Conservation (phyloP, 2,113 vertebrate species). For the Neodon shergylaensis region DNA sequence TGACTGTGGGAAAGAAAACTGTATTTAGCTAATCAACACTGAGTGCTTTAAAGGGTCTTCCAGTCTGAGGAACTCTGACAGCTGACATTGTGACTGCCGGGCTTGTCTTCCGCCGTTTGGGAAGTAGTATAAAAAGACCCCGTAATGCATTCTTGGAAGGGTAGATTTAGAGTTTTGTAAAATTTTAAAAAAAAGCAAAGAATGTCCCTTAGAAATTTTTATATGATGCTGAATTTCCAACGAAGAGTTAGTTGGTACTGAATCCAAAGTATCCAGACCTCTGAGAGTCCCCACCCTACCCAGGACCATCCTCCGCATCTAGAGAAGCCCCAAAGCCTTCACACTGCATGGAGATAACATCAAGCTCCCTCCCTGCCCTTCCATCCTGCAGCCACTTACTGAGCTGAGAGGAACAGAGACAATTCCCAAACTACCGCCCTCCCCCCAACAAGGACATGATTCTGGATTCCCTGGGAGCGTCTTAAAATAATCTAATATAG, state of each 20-base stretch:
- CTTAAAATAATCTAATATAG: slow-evolving; percentile 71
- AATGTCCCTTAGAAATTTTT: slow-evolving; percentile 13
- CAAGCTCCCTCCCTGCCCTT: not conserved
- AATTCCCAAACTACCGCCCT: not conserved
- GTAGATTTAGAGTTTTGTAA: not conserved
- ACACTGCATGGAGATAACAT: not conserved
- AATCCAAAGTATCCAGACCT: slow-evolving; percentile 3
- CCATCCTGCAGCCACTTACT: not conserved
- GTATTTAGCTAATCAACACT: not conserved
- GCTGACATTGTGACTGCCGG: not conserved
- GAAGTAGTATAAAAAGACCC: slow-evolving; percentile 56
- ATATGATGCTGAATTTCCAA: slow-evolving; percentile 26
- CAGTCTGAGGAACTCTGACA: not conserved
- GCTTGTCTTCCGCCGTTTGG: slow-evolving; percentile 22
- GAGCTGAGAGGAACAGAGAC: not conserved
- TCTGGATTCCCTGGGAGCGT: slow-evolving; percentile 61
- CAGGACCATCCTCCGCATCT: not conserved
- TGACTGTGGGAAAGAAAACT: not conserved
- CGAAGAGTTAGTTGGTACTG: not conserved
- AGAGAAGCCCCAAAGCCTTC: not conserved
- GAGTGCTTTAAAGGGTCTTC: not conserved
- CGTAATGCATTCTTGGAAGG: slow-evolving; percentile 48
- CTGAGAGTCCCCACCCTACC: accelerated
- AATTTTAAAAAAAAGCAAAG: not conserved
- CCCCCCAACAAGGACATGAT: slow-evolving; percentile 8